Percentiles rank a stretch among this genome's conserved stretches.
These are phyloP conservation scores for Notechis scutatus DNA, from an alignment of 2,113 vertebrate genomes.

Conservation along the genomic window DNA sequence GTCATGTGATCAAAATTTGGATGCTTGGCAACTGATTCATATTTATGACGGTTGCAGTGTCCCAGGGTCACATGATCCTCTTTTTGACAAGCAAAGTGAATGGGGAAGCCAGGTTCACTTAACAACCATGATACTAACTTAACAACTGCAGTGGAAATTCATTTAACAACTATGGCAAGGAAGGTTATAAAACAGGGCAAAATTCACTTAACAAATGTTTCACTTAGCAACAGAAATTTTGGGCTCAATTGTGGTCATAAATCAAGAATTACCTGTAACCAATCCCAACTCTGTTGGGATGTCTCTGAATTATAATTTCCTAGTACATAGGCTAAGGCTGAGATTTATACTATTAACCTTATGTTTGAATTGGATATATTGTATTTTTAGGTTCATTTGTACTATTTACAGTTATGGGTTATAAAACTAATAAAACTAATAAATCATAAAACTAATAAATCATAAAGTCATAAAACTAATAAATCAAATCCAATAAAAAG, in stretches of 20 bases:
- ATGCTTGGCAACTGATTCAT: neutral
- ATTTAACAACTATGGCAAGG: neutral
- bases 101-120: neutral
- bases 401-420: neutral
- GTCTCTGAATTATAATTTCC: neutral
- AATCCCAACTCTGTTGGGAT: neutral
- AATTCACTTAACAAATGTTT: neutral
- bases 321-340: too few relatives aligned
- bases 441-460: neutral
- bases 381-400: neutral
- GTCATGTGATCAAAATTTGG: neutral
- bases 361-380: neutral
- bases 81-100: neutral
- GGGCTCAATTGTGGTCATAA: neutral
- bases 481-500: neutral
- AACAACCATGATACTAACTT: neutral
- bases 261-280: neutral
- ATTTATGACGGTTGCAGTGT: neutral
- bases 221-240: neutral
- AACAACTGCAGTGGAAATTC: neutral
- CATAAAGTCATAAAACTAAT: neutral
- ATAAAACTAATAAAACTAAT: too few relatives aligned
- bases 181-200: neutral
- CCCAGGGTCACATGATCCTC: neutral
- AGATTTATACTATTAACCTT: neutral